phyloP scores from a whole-genome alignment of 2,797 vertebrate species.

The Pseudochirops cupreus region DNA sequence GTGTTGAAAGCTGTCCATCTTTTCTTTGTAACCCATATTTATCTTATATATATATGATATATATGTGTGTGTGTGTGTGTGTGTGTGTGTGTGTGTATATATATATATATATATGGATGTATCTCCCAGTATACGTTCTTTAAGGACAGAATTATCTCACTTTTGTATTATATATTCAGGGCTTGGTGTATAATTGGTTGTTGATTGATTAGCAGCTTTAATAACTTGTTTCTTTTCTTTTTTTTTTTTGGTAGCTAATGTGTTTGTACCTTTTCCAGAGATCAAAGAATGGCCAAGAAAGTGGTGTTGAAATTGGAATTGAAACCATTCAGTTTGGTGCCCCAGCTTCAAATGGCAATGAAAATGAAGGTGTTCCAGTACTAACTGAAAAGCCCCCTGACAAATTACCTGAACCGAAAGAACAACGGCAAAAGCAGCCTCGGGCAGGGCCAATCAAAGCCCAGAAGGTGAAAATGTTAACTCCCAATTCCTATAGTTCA shows the following conservation, averaged over 20 bases:
- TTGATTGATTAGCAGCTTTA: not conserved
- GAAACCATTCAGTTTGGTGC: conserved; percentile 98
- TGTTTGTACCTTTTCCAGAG: conserved; percentile 85
- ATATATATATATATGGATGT: not conserved
- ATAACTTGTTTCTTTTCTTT: not conserved
- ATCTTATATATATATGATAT: not conserved
- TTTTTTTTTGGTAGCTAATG: conserved; percentile 6
- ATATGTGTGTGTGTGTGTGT: too few relatives aligned
- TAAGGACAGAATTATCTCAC: not conserved
- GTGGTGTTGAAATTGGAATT: conserved; percentile 92
- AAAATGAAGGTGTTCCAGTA: conserved; percentile 93
- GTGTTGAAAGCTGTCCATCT: too few relatives aligned
- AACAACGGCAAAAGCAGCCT: conserved; percentile 97
- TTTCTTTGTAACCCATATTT: not conserved
- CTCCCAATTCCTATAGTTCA: not conserved
- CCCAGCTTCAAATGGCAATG: conserved; percentile 95
- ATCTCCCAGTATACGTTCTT: not conserved
- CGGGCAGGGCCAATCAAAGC: conserved; percentile 97
- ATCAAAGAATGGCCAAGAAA: conserved; percentile 90
- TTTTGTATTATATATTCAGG: not conserved
- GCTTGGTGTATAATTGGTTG: not conserved
- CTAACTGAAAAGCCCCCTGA: conserved; percentile 91
- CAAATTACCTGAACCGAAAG: conserved; percentile 97
- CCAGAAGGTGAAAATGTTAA: conserved; percentile 91
- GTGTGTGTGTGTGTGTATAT: too few relatives aligned